phyloP scores from a whole-genome alignment of 2,113 vertebrate species.

The Pampusana beccarii region DNA sequence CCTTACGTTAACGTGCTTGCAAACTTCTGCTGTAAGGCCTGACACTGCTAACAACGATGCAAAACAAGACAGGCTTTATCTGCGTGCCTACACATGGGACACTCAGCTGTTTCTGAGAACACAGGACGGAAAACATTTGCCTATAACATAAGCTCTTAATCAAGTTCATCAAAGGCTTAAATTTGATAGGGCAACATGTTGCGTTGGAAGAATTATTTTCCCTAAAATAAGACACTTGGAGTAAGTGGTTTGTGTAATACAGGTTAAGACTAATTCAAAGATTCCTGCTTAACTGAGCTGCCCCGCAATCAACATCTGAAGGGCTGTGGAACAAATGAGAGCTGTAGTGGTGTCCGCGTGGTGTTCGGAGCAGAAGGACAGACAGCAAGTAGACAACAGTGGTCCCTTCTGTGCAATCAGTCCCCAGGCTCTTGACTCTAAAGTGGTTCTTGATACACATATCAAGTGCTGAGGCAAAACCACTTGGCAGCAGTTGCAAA shows the following conservation, averaged over 20 bases:
- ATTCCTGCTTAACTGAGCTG: neutral
- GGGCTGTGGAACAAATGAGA: neutral
- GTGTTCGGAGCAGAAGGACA: neutral
- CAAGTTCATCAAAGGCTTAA: neutral
- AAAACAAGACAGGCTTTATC: neutral
- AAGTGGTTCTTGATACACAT: neutral
- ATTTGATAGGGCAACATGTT: neutral
- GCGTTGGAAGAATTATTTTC: neutral
- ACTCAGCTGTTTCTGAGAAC: neutral
- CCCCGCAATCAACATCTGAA: neutral
- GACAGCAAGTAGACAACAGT: neutral
- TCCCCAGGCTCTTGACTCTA: neutral
- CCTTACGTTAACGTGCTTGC: neutral
- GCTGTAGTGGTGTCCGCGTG: neutral
- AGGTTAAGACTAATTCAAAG: neutral
- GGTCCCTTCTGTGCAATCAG: neutral
- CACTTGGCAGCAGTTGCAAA: neutral
- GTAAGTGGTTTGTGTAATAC: neutral
- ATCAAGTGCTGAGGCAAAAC: neutral
- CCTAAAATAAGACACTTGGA: neutral
- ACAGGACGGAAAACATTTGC: neutral
- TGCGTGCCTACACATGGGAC: rapidly evolving
- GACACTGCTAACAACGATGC: neutral
- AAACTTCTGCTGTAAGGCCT: neutral
- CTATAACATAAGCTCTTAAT: neutral